phyloP scores from a whole-genome alignment of 1,140 invertebrate species.

The Ceratina calcarata region DNA sequence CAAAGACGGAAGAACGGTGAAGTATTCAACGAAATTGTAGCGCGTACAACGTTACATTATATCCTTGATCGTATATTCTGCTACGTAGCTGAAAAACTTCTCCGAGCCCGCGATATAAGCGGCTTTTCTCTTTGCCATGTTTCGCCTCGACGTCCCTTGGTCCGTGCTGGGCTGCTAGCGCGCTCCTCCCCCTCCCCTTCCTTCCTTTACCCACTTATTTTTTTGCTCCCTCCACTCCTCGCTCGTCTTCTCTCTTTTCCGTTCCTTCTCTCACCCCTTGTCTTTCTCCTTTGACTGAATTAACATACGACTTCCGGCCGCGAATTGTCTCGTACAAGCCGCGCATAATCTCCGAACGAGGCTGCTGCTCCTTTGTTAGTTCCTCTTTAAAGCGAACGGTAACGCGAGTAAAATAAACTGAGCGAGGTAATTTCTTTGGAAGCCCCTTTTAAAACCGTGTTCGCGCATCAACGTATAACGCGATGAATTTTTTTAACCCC shows the following conservation, averaged over 20 bases:
- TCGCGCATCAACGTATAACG: neutral
- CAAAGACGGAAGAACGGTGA: slow-evolving; percentile 46
- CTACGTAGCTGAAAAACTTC: slow-evolving; percentile 47
- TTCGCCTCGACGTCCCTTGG: slow-evolving; percentile 38
- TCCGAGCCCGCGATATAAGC: slow-evolving; percentile 40
- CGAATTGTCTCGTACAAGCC: slow-evolving; percentile 43
- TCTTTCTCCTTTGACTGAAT: slow-evolving; percentile 34
- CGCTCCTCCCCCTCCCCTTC: neutral
- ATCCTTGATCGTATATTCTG: slow-evolving; percentile 49
- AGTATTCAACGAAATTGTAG: slow-evolving; percentile 50
- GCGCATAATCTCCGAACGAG: slow-evolving; percentile 43
- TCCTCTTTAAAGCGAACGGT: neutral
- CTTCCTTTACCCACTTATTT: neutral
- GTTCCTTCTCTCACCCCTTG: neutral
- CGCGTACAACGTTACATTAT: slow-evolving; percentile 47
- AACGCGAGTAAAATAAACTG: slow-evolving; percentile 25
- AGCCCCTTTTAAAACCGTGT: neutral
- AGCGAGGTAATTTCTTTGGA: slow-evolving; percentile 3
- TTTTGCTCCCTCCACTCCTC: neutral
- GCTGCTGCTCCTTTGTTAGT: slow-evolving; percentile 21
- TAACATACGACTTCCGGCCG: slow-evolving; percentile 50
- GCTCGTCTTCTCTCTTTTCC: neutral
- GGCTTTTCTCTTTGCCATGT: slow-evolving; percentile 49
- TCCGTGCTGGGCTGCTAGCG: slow-evolving; percentile 10
- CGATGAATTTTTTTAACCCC: neutral